A percentile compares a stretch with the other conserved stretches of the same genome.
These are phyloP conservation scores for Andinoacara biseriatus DNA, from an alignment of 2,113 vertebrate genomes.

Conservation along the genomic window DNA sequence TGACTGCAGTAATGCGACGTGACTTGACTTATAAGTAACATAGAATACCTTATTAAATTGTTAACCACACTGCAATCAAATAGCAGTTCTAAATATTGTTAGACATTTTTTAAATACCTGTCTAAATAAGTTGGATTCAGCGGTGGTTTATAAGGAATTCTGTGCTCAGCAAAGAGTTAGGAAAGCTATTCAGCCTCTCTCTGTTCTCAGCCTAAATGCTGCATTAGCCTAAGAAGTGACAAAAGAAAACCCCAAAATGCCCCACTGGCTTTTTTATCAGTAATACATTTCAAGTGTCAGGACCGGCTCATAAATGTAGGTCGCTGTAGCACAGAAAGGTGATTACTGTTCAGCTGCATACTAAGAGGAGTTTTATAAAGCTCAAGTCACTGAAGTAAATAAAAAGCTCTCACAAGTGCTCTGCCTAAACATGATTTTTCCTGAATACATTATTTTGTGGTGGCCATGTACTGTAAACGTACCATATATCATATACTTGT, in stretches of 20 bases:
- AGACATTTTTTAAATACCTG: neutral
- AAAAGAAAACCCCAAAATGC: neutral
- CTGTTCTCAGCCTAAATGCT: neutral
- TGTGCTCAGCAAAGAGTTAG: neutral
- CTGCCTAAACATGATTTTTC: neutral
- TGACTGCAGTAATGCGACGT: neutral
- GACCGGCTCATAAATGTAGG: conserved; percentile 1
- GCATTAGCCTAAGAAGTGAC: neutral
- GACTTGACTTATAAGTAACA: neutral
- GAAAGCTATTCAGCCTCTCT: neutral
- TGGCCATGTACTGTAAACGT: neutral
- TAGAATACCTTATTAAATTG: neutral
- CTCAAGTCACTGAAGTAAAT: conserved; percentile 1
- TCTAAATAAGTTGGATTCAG: neutral
- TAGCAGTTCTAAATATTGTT: neutral
- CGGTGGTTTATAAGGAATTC: conserved; percentile 11
- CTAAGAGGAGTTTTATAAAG: neutral
- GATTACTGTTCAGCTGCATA: neutral
- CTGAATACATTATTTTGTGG: neutral
- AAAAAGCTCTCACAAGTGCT: neutral
- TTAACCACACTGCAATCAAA: neutral
- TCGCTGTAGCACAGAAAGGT: neutral
- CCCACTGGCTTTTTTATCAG: neutral
- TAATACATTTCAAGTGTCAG: neutral
- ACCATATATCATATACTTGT: conserved; percentile 37